phyloP scores from a whole-genome alignment of 2,113 vertebrate species.

The Cnemophilus loriae region DNA sequence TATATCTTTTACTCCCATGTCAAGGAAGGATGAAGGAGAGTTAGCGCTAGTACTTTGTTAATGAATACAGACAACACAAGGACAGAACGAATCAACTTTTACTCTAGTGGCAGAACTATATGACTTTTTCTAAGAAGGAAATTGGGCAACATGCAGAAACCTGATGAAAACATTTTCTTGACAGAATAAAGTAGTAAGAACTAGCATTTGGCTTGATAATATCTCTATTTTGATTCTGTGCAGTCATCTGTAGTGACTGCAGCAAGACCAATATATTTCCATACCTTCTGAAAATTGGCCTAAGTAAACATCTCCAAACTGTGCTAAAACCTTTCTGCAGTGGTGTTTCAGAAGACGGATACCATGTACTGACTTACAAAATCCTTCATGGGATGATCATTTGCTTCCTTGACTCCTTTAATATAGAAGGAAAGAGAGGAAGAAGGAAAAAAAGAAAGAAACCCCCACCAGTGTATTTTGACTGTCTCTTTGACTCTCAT shows the following conservation, averaged over 20 bases:
- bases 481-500: background rate
- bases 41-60: background rate
- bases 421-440: background rate
- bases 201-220: background rate
- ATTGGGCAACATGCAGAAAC: background rate
- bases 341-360: background rate
- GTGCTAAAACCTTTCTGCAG: background rate
- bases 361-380: background rate
- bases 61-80: background rate
- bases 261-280: background rate
- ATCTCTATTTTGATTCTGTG: background rate
- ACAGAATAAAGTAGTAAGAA: background rate
- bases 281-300: background rate
- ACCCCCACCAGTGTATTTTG: rapidly evolving
- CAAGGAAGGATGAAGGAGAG: background rate
- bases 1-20: background rate
- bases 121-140: background rate
- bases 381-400: background rate
- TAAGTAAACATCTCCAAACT: background rate
- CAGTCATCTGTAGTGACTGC: background rate
- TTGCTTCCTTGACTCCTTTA: background rate
- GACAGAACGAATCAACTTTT: background rate
- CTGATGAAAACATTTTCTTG: rapidly evolving
- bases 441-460: background rate
- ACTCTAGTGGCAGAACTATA: background rate